Evolutionary conservation across 2,797 vertebrate genomes (phyloP).

Genomic region (Molothrus aeneus): DNA sequence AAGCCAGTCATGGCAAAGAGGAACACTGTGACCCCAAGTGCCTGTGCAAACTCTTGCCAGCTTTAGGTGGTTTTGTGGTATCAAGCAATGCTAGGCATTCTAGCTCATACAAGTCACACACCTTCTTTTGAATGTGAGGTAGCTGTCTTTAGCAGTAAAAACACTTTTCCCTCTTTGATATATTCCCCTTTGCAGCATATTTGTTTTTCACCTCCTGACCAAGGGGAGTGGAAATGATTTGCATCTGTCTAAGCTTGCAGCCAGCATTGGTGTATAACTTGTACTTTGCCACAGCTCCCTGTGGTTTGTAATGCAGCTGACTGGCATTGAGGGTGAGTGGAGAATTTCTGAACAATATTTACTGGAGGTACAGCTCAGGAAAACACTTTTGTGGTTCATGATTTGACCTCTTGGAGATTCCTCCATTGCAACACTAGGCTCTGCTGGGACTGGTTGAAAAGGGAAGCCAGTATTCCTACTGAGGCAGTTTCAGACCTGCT

Average conservation of each 20-base stretch:
- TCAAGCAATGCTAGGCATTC: background rate
- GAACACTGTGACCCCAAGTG: fast-evolving
- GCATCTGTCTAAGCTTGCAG: background rate
- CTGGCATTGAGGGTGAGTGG: background rate
- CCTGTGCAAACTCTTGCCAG: background rate
- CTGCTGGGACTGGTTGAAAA: background rate
- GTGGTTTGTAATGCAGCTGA: background rate
- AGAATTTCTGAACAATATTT: background rate
- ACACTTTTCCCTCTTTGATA: fast-evolving
- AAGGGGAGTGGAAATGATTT: background rate
- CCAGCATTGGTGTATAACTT: background rate
- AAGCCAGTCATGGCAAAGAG: background rate
- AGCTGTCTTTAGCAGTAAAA: background rate
- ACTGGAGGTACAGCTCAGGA: background rate
- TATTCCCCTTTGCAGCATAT: background rate
- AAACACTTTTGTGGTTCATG: background rate
- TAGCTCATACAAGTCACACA: background rate
- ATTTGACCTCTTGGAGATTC: background rate
- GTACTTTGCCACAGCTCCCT: background rate
- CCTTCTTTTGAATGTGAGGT: background rate
- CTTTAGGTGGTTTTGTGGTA: background rate
- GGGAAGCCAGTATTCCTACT: background rate
- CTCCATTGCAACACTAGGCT: background rate
- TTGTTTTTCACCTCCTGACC: background rate
- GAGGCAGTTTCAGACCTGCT: background rate